Evolutionary conservation across 2,113 vertebrate genomes (phyloP).

Genomic region (Puffinus mauretanicus): DNA sequence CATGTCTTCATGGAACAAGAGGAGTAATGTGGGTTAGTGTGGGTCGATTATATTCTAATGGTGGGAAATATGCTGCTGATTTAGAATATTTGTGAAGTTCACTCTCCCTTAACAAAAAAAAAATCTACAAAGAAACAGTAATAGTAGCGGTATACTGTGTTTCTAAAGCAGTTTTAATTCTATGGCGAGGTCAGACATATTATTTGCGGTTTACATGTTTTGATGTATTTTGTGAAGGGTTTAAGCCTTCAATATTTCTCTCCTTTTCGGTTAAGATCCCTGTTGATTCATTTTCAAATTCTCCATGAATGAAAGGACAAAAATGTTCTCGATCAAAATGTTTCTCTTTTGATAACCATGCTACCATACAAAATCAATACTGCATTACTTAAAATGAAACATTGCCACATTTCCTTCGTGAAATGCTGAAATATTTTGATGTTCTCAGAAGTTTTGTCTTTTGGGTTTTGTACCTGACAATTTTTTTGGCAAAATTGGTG

Average conservation of each 20-base stretch:
- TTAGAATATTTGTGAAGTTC: neutral
- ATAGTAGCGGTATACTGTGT: neutral
- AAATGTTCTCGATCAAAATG: neutral
- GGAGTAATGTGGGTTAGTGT: neutral
- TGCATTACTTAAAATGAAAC: neutral
- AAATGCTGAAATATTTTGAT: neutral
- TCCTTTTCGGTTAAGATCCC: neutral
- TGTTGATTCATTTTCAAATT: neutral
- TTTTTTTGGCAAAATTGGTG: neutral
- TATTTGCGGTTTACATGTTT: neutral
- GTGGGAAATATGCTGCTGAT: neutral
- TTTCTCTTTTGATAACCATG: neutral
- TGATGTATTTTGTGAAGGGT: neutral
- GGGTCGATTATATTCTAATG: accelerated
- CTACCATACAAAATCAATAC: neutral
- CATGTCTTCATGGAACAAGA: neutral
- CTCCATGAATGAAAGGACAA: neutral
- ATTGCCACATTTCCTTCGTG: neutral
- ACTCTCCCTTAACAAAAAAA: neutral
- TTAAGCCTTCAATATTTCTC: neutral
- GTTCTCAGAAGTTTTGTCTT: neutral
- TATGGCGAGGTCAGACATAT: neutral
- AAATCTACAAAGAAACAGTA: neutral
- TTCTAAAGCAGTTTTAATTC: neutral
- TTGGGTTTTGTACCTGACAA: neutral